Percentiles rank a stretch among this genome's conserved stretches.
Conservation (phyloP, 2,888 invertebrate species). For the Epistrophella euchroma region DNA sequence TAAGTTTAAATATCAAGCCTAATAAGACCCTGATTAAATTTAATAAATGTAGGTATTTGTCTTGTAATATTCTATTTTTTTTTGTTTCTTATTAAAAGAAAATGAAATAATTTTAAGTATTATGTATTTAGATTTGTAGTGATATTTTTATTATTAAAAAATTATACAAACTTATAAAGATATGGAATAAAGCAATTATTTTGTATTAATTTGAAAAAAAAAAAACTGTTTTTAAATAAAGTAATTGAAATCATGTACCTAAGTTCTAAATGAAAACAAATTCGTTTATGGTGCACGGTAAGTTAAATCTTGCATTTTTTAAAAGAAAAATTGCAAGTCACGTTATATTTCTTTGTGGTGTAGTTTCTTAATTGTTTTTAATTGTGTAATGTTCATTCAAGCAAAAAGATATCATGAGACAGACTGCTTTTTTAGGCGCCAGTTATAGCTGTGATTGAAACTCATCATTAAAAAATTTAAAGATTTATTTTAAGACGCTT, state of each 20-base stretch:
- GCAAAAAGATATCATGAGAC: no score
- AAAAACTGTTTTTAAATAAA: background rate
- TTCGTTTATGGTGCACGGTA: no score
- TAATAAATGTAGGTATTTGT: background rate
- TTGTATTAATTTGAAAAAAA: slow-evolving; percentile 68
- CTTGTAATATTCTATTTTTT: slow-evolving; percentile 20
- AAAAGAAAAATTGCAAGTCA: no score
- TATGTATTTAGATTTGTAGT: slow-evolving; percentile 62
- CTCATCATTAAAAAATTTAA: no score
- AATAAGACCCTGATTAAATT: background rate
- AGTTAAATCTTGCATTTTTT: no score
- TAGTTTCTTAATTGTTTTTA: no score
- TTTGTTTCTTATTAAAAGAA: slow-evolving; percentile 24
- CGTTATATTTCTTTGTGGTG: no score
- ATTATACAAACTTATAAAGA: slow-evolving; percentile 69
- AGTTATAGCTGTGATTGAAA: no score
- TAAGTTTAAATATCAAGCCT: background rate
- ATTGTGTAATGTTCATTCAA: no score
- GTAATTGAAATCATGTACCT: background rate
- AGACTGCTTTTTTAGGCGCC: no score
- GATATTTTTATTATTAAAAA: slow-evolving; percentile 67
- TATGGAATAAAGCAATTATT: slow-evolving; percentile 72
- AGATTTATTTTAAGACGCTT: no score
- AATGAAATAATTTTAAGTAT: slow-evolving; percentile 25
- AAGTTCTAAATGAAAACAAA: no score